A percentile compares a stretch with the other conserved stretches of the same genome.
These are phyloP conservation scores for Cheilosia vernalis DNA, from an alignment of 2,888 invertebrate genomes.

Conservation along the genomic window DNA sequence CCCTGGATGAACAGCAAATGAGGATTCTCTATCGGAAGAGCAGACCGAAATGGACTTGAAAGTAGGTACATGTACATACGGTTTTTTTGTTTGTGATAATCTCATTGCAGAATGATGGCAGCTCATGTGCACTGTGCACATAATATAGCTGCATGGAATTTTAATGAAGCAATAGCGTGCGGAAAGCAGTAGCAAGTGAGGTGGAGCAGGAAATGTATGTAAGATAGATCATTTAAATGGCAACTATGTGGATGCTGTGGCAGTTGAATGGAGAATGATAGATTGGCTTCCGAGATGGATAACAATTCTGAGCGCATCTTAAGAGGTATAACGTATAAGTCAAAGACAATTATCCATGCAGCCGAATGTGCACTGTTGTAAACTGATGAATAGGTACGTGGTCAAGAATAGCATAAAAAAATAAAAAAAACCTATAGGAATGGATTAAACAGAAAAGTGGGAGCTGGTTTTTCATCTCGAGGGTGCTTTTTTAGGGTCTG, in stretches of 20 bases:
- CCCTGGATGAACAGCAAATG: constrained; percentile 10
- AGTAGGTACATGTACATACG: background rate
- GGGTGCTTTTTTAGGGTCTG: no score
- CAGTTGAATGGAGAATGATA: background rate
- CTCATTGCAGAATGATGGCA: constrained; percentile 34
- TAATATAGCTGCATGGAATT: constrained; percentile 47
- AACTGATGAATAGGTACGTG: no score
- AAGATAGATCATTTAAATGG: background rate
- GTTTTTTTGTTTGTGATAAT: constrained; percentile 30
- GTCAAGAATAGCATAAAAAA: no score
- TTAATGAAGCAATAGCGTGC: constrained; percentile 46
- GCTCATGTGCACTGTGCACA: constrained; percentile 56
- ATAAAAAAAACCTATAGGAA: no score
- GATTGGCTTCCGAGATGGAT: background rate
- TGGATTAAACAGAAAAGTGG: no score
- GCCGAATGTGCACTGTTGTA: no score
- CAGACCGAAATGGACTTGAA: constrained; percentile 4
- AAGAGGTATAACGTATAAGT: no score
- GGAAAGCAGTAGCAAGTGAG: constrained; percentile 4
- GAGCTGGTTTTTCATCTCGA: no score
- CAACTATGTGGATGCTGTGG: background rate
- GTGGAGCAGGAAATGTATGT: background rate
- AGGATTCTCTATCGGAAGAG: constrained; percentile 19
- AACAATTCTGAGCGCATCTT: background rate
- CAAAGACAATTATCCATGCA: no score